These are phyloP conservation scores for Scelioninae gen. 2 DNA, from an alignment of 2,888 invertebrate species.

Conservation along the genomic window DNA sequence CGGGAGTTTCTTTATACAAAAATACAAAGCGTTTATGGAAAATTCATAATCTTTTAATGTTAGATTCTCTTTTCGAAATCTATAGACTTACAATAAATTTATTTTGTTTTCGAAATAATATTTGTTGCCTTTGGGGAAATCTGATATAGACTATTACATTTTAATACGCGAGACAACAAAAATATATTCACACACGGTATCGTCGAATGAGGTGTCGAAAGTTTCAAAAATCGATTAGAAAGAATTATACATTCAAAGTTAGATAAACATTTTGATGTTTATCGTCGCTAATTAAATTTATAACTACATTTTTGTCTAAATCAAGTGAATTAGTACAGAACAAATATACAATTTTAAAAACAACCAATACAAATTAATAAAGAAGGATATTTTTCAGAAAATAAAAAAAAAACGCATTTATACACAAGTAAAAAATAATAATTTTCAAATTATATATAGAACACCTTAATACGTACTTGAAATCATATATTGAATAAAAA, in stretches of 20 bases:
- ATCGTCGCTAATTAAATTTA: too few relatives aligned
- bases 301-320: too few relatives aligned
- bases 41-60: conserved; percentile 70
- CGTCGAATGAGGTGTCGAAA: conserved; percentile 29
- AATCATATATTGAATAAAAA: too few relatives aligned
- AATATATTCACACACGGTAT: conserved; percentile 53
- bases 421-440: too few relatives aligned
- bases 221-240: not conserved
- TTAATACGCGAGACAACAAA: conserved; percentile 66
- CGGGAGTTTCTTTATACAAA: conserved; percentile 46
- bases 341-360: too few relatives aligned
- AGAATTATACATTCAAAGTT: not conserved
- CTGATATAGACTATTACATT: conserved; percentile 67
- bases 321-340: too few relatives aligned
- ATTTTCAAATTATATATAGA: too few relatives aligned
- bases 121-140: conserved; percentile 65
- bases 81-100: conserved; percentile 68
- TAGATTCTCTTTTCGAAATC: conserved; percentile 67
- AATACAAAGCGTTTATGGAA: conserved; percentile 65
- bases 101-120: conserved; percentile 62
- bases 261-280: too few relatives aligned
- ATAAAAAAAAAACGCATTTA: too few relatives aligned
- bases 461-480: too few relatives aligned
- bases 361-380: too few relatives aligned
- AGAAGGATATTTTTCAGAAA: too few relatives aligned